These are phyloP conservation scores for Dichetophora obliterata DNA, from an alignment of 2,888 invertebrate genomes.

Conservation along the genomic window DNA sequence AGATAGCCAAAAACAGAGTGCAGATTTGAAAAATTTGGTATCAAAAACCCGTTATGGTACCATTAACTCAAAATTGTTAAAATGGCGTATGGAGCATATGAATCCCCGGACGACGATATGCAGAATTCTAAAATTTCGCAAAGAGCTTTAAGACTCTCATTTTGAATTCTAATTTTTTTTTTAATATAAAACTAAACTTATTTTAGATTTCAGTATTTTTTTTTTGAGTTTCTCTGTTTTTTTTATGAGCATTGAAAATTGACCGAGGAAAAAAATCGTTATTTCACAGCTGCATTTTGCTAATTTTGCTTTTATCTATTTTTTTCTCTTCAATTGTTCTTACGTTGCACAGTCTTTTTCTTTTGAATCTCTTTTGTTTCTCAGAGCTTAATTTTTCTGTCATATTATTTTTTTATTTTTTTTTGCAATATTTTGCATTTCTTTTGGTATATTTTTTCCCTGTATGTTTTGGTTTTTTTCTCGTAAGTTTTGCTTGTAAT, in stretches of 20 bases:
- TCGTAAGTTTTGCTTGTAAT: neutral
- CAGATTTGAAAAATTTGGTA: too few species aligned
- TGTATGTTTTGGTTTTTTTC: neutral
- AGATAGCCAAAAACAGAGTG: too few species aligned
- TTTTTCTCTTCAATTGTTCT: constrained; percentile 1
- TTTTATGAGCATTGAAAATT: neutral
- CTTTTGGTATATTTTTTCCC: neutral
- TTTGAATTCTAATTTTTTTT: too few species aligned
- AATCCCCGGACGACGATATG: too few species aligned
- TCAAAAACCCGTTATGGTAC: too few species aligned
- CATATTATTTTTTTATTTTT: neutral
- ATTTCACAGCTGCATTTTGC: neutral
- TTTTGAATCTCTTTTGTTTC: neutral
- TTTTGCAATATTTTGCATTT: neutral
- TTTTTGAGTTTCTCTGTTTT: too few species aligned
- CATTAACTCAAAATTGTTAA: too few species aligned
- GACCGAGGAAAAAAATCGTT: neutral
- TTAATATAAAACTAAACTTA: too few species aligned
- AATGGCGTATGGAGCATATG: too few species aligned
- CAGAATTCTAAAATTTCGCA: too few species aligned
- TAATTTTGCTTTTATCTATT: constrained; percentile 16
- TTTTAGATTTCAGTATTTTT: too few species aligned
- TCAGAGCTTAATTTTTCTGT: neutral
- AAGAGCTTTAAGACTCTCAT: too few species aligned
- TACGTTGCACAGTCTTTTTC: neutral